phyloP scores from a whole-genome alignment of 2,888 invertebrate species.

The Tenthredo amoena region DNA sequence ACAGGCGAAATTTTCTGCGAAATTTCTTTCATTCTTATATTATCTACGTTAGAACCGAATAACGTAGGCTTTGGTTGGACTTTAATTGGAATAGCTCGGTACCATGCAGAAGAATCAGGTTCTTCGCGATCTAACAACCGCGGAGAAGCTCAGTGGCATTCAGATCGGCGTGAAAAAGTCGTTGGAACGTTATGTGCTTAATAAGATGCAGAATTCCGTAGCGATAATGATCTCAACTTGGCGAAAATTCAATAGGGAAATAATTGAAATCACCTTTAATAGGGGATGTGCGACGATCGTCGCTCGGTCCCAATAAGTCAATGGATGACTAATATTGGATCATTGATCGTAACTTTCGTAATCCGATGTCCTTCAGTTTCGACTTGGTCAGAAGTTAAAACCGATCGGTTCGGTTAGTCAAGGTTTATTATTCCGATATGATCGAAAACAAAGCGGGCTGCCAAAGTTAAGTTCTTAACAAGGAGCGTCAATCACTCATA shows the following conservation, averaged over 20 bases:
- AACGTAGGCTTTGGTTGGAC: neutral
- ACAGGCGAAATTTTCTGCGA: neutral
- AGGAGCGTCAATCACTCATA: conserved; percentile 39
- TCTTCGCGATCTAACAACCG: conserved; percentile 16
- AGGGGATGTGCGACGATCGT: neutral
- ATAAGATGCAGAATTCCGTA: conserved; percentile 16
- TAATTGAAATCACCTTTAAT: neutral
- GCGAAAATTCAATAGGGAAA: conserved; percentile 3
- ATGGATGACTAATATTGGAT: neutral
- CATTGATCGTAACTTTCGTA: conserved; percentile 14
- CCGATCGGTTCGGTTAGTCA: conserved; percentile 21
- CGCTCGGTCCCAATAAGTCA: neutral
- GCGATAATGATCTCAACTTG: conserved; percentile 15
- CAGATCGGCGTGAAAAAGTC: neutral
- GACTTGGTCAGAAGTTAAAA: neutral
- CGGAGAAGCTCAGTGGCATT: neutral
- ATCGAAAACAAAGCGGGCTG: conserved; percentile 29
- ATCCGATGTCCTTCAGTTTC: neutral
- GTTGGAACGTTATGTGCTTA: neutral
- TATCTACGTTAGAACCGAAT: neutral
- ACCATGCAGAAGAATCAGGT: conserved; percentile 23
- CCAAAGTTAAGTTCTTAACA: neutral
- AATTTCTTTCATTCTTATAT: neutral
- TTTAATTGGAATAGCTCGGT: conserved; percentile 33
- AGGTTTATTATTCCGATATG: conserved; percentile 14